Evolutionary conservation across 1,140 invertebrate species (phyloP).

Genomic region (Acromyrmex echinatior): DNA sequence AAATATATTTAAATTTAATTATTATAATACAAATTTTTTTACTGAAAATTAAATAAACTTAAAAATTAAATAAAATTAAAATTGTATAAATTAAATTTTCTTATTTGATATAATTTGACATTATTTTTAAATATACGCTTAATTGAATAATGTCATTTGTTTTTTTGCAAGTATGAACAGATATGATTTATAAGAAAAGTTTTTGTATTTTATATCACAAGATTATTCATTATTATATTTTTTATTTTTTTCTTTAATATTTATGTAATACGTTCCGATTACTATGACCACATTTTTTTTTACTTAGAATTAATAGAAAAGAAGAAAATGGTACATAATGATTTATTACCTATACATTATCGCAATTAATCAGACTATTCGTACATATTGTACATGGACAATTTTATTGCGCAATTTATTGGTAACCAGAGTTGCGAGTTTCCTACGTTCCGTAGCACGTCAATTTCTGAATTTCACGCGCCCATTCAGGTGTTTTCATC

Average conservation of each 20-base stretch:
- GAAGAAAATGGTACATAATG: neutral
- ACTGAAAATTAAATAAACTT: neutral
- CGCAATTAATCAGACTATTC: neutral
- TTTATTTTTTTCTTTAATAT: neutral
- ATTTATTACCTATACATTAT: slow-evolving; percentile 8
- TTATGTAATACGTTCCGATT: neutral
- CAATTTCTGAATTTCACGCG: neutral
- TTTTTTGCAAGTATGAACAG: neutral
- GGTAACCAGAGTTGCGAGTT: slow-evolving; percentile 25
- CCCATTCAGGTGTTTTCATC: slow-evolving; percentile 11
- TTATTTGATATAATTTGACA: neutral
- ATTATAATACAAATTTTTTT: neutral
- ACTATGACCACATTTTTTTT: neutral
- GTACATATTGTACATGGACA: neutral
- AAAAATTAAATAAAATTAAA: too few relatives aligned
- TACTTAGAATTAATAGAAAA: neutral
- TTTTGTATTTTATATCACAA: too few relatives aligned
- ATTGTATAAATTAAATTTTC: neutral
- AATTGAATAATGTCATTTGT: neutral
- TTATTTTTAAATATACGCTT: neutral
- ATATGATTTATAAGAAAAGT: neutral
- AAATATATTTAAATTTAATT: slow-evolving; percentile 7
- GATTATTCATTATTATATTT: too few relatives aligned
- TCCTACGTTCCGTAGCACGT: neutral
- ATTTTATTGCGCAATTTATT: neutral